Evolutionary conservation across 2,888 invertebrate genomes (phyloP), one percentile per base, ranked within the genome.

Genomic region (Thera obeliscata): DNA sequence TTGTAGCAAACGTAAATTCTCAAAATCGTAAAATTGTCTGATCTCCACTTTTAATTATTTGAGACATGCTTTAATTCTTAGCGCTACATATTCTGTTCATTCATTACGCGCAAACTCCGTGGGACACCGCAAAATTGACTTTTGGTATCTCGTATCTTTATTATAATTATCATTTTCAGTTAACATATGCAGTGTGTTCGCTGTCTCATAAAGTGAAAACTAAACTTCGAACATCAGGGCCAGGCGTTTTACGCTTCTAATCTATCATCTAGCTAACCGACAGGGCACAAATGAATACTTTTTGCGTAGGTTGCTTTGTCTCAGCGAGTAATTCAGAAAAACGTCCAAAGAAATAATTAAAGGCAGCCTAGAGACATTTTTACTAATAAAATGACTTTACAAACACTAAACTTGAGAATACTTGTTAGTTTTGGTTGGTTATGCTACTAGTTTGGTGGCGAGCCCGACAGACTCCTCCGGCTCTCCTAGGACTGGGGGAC

Each of bases 111-210:
- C 56, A 48, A 67, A 64, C 82, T 64, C 79, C 65, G 76, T 76
- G 75, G 78, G 81, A 75, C 76, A 73, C 77, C 76, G 72, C 78
- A 61, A 80, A 76, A 82, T 81, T 81, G 78, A 80, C 78, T 73
- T 70, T 73, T 74, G 73, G 79, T 81, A 80, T 71, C 75, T 77
- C 66, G 69, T 67, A 66, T 70, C 69, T 3, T 38, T 38, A 3
- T 0, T 38, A 38, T 38, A 5, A 6, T 5, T 41, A 57, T 56
- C 49, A 62, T 74, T 73, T 67, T 75, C 74, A 54, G 55, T 67
- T 69, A 33, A 8, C 41, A 56, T 55, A 8, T 50, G 5, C 54
- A 55, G 54, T 35, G 3, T 61, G 46, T 46, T 54, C n/a, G 36
- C 38, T 7, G 5, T 41, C 1, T 41, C 5, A 41, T 41, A 41